These are phyloP conservation scores for Salminus brasiliensis DNA, from an alignment of 2,113 vertebrate genomes.

Conservation along the genomic window DNA sequence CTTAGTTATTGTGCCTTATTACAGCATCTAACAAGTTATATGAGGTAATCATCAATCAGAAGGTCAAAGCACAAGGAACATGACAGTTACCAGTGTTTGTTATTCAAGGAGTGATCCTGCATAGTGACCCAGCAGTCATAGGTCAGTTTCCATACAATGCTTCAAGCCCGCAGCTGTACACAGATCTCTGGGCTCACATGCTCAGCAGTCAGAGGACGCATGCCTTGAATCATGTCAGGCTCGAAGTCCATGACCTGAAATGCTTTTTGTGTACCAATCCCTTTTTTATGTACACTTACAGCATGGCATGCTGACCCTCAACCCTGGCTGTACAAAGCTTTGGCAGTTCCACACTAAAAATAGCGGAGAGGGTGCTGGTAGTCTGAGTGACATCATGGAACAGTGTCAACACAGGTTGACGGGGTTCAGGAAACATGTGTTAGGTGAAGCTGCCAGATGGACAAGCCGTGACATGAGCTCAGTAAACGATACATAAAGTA, in stretches of 20 bases:
- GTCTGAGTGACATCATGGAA: conserved; percentile 34
- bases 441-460: conserved; percentile 13
- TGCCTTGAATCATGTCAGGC: conserved; percentile 16
- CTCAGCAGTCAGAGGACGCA: conserved; percentile 5
- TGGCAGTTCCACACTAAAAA: conserved; percentile 23
- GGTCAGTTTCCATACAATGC: neutral
- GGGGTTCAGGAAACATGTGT: conserved; percentile 21
- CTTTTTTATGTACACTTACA: conserved; percentile 46
- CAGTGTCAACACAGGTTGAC: conserved; percentile 6
- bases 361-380: conserved; percentile 27
- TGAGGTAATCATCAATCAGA: neutral
- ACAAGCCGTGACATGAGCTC: neutral
- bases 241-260: conserved; percentile 39
- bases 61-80: neutral
- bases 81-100: neutral
- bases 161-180: neutral
- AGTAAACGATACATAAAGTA: neutral
- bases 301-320: conserved; percentile 47
- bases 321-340: neutral
- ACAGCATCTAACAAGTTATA: neutral
- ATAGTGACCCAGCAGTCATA: neutral
- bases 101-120: neutral
- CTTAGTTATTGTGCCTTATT: neutral
- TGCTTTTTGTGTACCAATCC: conserved; percentile 8
- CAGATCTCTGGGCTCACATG: neutral